Conservation (phyloP, 2,888 invertebrate species). For the Caenorhabditis japonica region DNA sequence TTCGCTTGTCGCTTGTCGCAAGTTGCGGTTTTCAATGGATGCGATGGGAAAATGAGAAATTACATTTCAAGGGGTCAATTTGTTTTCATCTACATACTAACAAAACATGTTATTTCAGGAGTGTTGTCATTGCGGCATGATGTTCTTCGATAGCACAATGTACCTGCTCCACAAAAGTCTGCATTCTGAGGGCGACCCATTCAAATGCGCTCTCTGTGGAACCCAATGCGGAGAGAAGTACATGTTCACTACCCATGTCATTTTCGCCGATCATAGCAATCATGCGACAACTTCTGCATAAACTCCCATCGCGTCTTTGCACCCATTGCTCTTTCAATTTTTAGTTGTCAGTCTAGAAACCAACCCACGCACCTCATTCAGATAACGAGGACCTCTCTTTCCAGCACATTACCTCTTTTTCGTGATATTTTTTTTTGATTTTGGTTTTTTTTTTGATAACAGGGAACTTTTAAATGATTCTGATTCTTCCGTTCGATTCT, state of each 20-base stretch:
- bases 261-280: constrained; percentile 81
- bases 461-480: constrained; percentile 41
- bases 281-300: constrained; percentile 42
- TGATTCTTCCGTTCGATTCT: constrained; percentile 38
- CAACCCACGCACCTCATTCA: neutral
- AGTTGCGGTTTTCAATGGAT: constrained; percentile 10
- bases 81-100: neutral
- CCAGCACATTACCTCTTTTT: constrained; percentile 10
- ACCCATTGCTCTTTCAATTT: constrained; percentile 41
- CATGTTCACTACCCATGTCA: constrained; percentile 94
- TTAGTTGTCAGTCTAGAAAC: constrained; percentile 37
- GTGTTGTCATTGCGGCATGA: constrained; percentile 92
- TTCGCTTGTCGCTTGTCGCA: constrained; percentile 15
- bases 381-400: too few relatives aligned
- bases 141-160: constrained; percentile 93
- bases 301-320: neutral
- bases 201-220: constrained; percentile 89
- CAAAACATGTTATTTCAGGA: constrained; percentile 50
- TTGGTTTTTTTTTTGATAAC: constrained; percentile 8
- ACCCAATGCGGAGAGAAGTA: constrained; percentile 94
- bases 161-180: constrained; percentile 98
- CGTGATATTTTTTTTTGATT: constrained; percentile 8
- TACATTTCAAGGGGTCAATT: constrained; percentile 15
- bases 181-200: constrained; percentile 93
- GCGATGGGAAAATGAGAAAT: neutral